Conservation (phyloP, 2,113 vertebrate species). For the Neopipo cinnamomea region DNA sequence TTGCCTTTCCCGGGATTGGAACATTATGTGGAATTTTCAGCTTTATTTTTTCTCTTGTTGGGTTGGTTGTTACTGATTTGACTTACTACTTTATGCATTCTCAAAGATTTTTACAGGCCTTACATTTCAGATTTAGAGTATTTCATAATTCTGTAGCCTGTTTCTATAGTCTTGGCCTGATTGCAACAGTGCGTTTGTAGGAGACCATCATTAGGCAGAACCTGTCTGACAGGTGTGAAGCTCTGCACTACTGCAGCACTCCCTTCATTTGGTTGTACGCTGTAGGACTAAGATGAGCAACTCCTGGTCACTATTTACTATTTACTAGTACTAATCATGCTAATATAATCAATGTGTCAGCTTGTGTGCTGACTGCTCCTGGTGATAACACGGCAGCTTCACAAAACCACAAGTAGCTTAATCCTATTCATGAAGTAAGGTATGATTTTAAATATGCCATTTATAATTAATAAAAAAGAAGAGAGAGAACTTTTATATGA, state of each 20-base stretch:
- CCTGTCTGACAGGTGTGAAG: not conserved
- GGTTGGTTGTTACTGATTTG: not conserved
- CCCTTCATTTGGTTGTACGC: not conserved
- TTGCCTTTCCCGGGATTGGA: not conserved
- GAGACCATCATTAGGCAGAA: not conserved
- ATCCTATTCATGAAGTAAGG: not conserved
- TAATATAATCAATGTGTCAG: not conserved
- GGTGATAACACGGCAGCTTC: not conserved
- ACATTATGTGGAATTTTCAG: not conserved
- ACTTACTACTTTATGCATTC: not conserved
- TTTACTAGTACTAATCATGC: not conserved
- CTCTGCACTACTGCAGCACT: not conserved
- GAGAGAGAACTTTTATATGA: not conserved
- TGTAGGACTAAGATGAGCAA: not conserved
- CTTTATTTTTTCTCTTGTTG: not conserved
- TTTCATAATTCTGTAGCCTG: not conserved
- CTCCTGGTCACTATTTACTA: not conserved
- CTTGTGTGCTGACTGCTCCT: not conserved
- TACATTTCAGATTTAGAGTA: not conserved
- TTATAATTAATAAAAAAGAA: not conserved
- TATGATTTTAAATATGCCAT: not conserved
- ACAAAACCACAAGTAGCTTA: not conserved
- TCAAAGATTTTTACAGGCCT: not conserved
- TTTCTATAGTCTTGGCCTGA: not conserved
- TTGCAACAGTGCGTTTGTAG: accelerated